Conservation (phyloP, 2,888 invertebrate species). For the Cartodere bifasciata region DNA sequence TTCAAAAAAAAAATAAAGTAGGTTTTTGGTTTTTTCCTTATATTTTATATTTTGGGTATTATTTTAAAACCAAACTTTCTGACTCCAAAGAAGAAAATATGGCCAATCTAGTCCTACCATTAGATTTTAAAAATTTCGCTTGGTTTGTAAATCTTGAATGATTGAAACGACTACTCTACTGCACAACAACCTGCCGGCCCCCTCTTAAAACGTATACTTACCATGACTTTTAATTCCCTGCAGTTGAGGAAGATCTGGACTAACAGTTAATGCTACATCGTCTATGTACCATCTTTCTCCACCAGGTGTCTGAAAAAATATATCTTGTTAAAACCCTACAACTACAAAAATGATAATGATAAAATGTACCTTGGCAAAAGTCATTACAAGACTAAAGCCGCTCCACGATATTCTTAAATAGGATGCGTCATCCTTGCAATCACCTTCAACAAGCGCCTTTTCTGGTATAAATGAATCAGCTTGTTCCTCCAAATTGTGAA, state of each 20-base stretch:
- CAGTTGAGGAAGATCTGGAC: slow-evolving; percentile 33
- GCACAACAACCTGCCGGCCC: too few species aligned
- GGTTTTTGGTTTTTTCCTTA: too few species aligned
- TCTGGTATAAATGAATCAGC: slow-evolving; percentile 66
- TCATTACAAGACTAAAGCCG: slow-evolving; percentile 59
- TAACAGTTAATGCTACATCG: slow-evolving; percentile 62
- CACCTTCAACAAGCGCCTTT: slow-evolving; percentile 56
- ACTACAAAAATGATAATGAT: too few species aligned
- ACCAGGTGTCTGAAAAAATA: slow-evolving; percentile 59
- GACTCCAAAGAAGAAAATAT: too few species aligned
- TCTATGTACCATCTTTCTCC: slow-evolving; percentile 83
- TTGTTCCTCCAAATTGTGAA: slow-evolving; percentile 33
- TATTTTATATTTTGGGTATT: too few species aligned
- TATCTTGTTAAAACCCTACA: not conserved
- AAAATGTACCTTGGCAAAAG: slow-evolving; percentile 62
- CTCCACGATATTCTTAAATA: slow-evolving; percentile 61
- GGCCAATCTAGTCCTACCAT: too few species aligned
- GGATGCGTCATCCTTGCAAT: slow-evolving; percentile 63
- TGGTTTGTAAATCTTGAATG: too few species aligned
- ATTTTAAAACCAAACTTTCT: too few species aligned
- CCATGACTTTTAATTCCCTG: slow-evolving; percentile 28
- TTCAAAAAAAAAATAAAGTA: too few species aligned
- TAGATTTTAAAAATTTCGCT: too few species aligned
- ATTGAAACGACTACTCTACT: too few species aligned
- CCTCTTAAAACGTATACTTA: slow-evolving; percentile 21